These are phyloP conservation scores for Gallinago jamesoni DNA, from an alignment of 2,113 vertebrate species.

Conservation along the genomic window DNA sequence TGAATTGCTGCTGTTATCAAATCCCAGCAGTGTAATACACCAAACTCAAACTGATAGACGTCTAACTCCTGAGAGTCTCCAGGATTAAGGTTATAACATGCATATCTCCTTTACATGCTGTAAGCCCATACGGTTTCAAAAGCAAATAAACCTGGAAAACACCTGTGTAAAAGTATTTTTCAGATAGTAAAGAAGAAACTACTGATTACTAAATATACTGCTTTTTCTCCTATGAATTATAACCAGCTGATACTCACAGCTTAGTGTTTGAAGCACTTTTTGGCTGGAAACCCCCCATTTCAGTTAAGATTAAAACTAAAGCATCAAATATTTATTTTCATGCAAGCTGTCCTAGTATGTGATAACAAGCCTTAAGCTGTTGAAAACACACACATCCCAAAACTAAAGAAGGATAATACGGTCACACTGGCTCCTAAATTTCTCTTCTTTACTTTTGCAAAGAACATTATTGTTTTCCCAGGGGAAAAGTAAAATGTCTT, in stretches of 20 bases:
- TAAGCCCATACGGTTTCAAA: not conserved
- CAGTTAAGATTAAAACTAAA: not conserved
- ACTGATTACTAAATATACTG: not conserved
- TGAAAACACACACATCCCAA: not conserved
- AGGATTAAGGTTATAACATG: not conserved
- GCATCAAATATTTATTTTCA: not conserved
- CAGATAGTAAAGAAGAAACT: not conserved
- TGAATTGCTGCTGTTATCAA: not conserved
- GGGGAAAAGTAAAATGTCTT: not conserved
- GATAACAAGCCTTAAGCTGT: not conserved
- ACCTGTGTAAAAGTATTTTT: not conserved
- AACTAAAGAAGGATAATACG: not conserved
- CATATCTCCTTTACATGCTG: not conserved
- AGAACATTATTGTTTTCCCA: not conserved
- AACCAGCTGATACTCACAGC: not conserved
- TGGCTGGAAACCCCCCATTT: not conserved
- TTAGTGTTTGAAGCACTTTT: not conserved
- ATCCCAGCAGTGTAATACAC: not conserved
- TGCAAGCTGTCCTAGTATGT: not conserved
- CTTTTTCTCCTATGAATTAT: not conserved
- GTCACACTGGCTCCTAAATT: not conserved
- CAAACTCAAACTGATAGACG: not conserved
- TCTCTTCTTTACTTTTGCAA: not conserved
- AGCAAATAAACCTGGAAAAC: not conserved
- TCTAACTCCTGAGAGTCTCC: not conserved